Evolutionary conservation across 2,888 invertebrate genomes (phyloP).

Genomic region (Parnassius orleans): DNA sequence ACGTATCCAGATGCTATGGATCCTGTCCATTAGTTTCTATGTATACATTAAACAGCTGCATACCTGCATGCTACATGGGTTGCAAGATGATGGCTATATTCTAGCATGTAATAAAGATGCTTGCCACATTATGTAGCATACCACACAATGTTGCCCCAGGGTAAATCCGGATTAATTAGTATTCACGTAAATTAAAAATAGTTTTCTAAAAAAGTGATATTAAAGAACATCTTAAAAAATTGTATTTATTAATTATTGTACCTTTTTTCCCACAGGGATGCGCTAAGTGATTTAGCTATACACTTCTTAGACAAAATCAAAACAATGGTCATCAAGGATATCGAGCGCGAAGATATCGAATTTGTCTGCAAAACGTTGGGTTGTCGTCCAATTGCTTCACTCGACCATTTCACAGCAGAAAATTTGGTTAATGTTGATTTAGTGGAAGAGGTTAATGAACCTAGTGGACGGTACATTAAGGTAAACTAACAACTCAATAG

Average conservation of each 20-base stretch:
- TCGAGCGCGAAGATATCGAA: constrained; percentile 98
- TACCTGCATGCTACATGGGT: no score
- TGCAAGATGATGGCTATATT: no score
- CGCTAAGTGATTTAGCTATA: constrained; percentile 96
- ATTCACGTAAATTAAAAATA: no score
- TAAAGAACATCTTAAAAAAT: no score
- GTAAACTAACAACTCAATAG: constrained; percentile 50
- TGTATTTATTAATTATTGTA: no score
- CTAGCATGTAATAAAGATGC: no score
- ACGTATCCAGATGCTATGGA: no score
- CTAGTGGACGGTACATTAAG: constrained; percentile 94
- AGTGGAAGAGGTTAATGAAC: constrained; percentile 95
- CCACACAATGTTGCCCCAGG: no score
- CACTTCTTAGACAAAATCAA: constrained; percentile 99
- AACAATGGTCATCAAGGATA: constrained; percentile 98
- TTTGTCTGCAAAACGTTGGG: constrained; percentile 97
- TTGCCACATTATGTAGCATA: no score
- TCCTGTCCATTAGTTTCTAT: no score
- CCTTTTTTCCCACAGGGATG: constrained; percentile 86
- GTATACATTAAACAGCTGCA: no score
- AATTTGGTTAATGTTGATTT: constrained; percentile 95
- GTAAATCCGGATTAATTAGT: no score
- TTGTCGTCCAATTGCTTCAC: constrained; percentile 98
- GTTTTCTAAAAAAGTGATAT: background rate
- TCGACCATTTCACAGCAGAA: constrained; percentile 98